Evolutionary conservation across 2,888 invertebrate genomes (phyloP).

Genomic region (Chrysotoxum bicinctum): DNA sequence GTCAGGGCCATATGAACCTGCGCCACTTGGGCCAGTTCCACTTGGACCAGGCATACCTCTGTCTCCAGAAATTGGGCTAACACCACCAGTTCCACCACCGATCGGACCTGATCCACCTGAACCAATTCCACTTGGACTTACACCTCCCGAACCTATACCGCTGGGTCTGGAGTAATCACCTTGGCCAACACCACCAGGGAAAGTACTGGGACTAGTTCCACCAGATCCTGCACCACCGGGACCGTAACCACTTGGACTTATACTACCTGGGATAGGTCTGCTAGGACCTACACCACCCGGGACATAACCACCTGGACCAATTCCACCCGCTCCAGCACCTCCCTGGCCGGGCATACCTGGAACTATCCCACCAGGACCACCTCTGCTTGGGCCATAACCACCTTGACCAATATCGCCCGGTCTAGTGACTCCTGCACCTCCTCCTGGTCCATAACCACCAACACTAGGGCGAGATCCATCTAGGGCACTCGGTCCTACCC

Average conservation of each 20-base stretch:
- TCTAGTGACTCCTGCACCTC: constrained; percentile 43
- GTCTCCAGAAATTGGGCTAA: no score
- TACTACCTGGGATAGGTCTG: constrained; percentile 7
- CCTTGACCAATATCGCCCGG: constrained; percentile 52
- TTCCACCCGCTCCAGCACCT: constrained; percentile 41
- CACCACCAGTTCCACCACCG: no score
- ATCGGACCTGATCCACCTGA: neutral
- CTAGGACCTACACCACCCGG: constrained; percentile 31
- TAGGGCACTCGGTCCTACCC: constrained; percentile 31
- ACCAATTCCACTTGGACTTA: neutral
- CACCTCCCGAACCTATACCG: constrained; percentile 8
- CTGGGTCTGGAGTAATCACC: constrained; percentile 38
- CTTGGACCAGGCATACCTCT: no score
- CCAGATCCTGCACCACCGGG: constrained; percentile 53
- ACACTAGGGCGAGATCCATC: constrained; percentile 5
- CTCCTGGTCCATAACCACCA: constrained; percentile 45
- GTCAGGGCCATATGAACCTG: constrained; percentile 17
- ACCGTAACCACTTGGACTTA: constrained; percentile 39
- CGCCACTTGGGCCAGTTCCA: neutral
- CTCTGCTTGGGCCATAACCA: constrained; percentile 41
- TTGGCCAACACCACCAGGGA: constrained; percentile 1
- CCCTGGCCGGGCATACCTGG: constrained; percentile 10
- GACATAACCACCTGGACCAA: constrained; percentile 12
- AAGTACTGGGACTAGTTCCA: constrained; percentile 26
- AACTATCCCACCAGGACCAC: constrained; percentile 36